Conservation (phyloP, 2,797 vertebrate genomes). For the Scyliorhinus canicula region DNA sequence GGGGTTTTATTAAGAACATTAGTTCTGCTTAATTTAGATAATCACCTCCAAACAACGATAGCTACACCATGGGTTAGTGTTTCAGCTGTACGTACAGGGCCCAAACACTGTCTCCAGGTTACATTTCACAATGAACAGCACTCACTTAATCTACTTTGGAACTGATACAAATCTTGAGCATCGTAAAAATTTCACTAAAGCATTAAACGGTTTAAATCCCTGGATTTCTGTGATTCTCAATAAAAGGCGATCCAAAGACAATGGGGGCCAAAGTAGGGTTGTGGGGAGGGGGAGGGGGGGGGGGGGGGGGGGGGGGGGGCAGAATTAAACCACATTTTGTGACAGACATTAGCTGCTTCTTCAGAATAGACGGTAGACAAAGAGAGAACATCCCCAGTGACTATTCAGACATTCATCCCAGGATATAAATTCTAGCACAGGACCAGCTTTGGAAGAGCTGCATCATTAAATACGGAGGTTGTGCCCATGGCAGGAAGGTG, state of each 20-base stretch:
- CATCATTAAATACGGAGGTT: too few species aligned
- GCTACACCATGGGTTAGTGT: neutral
- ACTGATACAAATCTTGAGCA: neutral
- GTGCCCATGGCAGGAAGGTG: too few species aligned
- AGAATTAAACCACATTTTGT: neutral
- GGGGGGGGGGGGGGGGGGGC: too few species aligned
- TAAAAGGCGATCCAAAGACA: neutral
- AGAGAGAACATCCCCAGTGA: neutral
- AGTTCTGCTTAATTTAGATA: conserved; percentile 39
- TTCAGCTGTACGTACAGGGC: neutral
- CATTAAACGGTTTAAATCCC: too few species aligned
- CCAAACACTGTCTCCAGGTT: neutral
- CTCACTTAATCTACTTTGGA: neutral
- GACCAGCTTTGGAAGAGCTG: neutral
- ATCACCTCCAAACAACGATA: conserved; percentile 23
- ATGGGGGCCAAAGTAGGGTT: neutral
- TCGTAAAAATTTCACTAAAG: too few species aligned
- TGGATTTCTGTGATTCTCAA: neutral
- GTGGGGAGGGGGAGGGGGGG: too few species aligned
- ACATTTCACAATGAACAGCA: neutral
- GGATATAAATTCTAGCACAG: neutral
- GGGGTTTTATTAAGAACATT: neutral
- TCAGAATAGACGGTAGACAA: neutral
- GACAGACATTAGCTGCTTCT: neutral
- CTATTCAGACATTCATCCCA: neutral